Base-by-base conservation (phyloP, 2,113 vertebrate species). In the Clarias macrocephalus region DNA sequence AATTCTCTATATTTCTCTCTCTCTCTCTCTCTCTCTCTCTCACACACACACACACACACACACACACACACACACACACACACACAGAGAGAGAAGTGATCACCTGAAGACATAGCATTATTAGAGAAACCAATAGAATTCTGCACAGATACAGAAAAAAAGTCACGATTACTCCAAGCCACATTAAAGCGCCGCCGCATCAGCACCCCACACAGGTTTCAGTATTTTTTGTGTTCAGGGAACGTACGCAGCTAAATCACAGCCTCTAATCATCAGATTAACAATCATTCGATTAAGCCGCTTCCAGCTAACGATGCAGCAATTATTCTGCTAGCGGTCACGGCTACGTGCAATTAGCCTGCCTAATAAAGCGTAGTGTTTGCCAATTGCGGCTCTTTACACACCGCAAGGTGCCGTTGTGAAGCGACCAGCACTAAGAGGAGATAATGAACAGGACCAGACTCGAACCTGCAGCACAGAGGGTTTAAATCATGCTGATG, bases 351-450 rank as follows among this genome's bases (percentile, higher is more conserved):
- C 68, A 84, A 84, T 84, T 84, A 84, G 54, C 21, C 66, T 84
- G 82, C 82, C 82, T 84, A 84, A 84, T 84, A 72, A 72, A 72
- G 65, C 54, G 21, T 84, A 72, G 30, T 84, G 68, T 84, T 84
- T 84, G 28, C 56, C 28, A 5, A 84, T 52, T 84, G 82, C 82
- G 25, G 54, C 48, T 5, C 4, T 56, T 56, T 84, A 33, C 66
- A 84, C 66, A 73, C 48, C 28, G 3, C 18, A 3, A 72, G 11
- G 54, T 59, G 48, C 52, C 82, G 25, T 56, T 57, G 19, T 33
- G 82, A 72, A 84, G 82, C 82, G 2, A 72, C 52, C 52, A 19
- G 82, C 52, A 84, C 65, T 84, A 72, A 84, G 54, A 72, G 30
- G n/a, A 84, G 54, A 73, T 84, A 59, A 84, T 84, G 54, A 72